Evolutionary conservation across 2,888 invertebrate genomes (phyloP).

Genomic region (Tromatobia lineatoria): DNA sequence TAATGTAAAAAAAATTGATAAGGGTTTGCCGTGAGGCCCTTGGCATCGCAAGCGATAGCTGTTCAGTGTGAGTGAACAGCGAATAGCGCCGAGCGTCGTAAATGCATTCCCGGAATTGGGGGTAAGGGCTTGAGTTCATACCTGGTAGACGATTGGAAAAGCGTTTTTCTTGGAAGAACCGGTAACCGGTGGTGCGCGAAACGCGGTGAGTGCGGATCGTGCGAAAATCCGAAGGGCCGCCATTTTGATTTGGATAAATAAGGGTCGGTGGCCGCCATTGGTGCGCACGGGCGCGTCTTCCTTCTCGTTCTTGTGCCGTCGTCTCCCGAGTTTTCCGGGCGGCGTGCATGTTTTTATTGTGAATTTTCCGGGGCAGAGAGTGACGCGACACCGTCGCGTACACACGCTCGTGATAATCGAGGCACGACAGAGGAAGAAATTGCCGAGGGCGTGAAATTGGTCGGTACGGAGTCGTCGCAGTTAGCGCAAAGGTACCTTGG

Average conservation of each 20-base stretch:
- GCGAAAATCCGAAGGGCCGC: conserved; percentile 82
- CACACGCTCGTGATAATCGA: conserved; percentile 41
- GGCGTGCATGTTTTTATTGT: conserved; percentile 43
- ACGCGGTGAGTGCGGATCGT: conserved; percentile 72
- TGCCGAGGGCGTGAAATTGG: conserved; percentile 69
- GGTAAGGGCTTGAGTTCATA: conserved; percentile 54
- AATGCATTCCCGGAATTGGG: not conserved
- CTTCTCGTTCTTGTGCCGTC: conserved; percentile 74
- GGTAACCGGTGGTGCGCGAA: conserved; percentile 53
- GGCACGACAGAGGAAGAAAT: conserved; percentile 45
- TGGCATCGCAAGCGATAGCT: conserved; percentile 32
- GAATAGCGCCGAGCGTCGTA: not conserved
- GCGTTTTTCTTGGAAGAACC: conserved; percentile 34
- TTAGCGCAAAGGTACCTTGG: conserved; percentile 75
- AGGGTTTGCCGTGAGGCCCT: conserved; percentile 72
- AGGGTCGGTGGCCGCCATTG: conserved; percentile 84
- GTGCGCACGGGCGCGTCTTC: conserved; percentile 83
- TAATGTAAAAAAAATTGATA: conserved; percentile 58
- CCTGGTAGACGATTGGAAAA: conserved; percentile 69
- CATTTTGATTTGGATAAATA: conserved; percentile 83
- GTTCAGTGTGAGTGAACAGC: not conserved
- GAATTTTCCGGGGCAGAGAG: conserved; percentile 12
- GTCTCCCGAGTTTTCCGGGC: conserved; percentile 58
- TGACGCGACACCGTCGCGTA: conserved; percentile 15
- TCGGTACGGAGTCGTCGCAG: conserved; percentile 69